Conservation (phyloP, 1,140 invertebrate genomes). For the Drosophila ohnishii region DNA sequence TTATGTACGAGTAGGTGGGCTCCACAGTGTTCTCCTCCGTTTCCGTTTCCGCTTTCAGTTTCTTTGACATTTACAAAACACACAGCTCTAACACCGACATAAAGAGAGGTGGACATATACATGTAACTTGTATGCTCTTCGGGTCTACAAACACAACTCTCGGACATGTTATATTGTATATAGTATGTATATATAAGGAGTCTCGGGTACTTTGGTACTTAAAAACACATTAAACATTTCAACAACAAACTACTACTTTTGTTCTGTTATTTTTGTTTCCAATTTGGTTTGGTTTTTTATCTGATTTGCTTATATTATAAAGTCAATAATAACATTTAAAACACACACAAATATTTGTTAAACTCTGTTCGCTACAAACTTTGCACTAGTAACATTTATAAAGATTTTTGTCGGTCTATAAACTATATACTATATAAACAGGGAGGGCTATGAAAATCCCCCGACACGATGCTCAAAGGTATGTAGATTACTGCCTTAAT, state of each 20-base stretch:
- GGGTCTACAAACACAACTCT: conserved; percentile 36
- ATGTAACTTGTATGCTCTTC: conserved; percentile 14
- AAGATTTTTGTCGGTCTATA: conserved; percentile 40
- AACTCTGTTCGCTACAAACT: conserved; percentile 72
- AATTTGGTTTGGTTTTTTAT: conserved; percentile 40
- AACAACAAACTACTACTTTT: conserved; percentile 73
- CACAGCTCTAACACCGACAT: conserved; percentile 74
- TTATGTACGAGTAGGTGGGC: conserved; percentile 62
- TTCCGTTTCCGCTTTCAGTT: conserved; percentile 32
- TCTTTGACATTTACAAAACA: conserved; percentile 68
- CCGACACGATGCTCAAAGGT: not conserved
- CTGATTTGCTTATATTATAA: conserved; percentile 72
- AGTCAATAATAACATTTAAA: conserved; percentile 82
- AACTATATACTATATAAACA: conserved; percentile 32
- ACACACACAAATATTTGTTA: conserved; percentile 71
- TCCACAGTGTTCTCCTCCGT: conserved; percentile 38
- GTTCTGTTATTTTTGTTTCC: conserved; percentile 30
- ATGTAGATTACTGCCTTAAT: not conserved
- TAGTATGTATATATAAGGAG: conserved; percentile 24
- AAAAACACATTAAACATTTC: conserved; percentile 81
- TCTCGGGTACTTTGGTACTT: conserved; percentile 49
- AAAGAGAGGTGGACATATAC: conserved; percentile 18
- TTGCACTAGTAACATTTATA: conserved; percentile 76
- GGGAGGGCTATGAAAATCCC: not conserved
- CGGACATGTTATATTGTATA: conserved; percentile 4